These are phyloP conservation scores for Pomacea canaliculata DNA, from an alignment of 2,888 invertebrate species.

Conservation along the genomic window DNA sequence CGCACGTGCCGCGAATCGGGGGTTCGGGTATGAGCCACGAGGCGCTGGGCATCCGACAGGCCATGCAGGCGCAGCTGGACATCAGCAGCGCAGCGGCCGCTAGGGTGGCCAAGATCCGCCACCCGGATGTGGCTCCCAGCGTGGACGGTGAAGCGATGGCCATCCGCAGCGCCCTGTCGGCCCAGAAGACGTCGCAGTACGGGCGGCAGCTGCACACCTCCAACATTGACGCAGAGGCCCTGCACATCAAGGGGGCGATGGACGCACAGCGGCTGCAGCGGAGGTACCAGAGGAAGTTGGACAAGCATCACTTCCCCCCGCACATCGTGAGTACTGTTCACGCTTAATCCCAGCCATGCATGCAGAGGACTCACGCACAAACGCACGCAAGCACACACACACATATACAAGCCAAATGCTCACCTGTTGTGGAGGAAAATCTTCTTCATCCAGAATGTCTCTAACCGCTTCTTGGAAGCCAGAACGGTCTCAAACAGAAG, in stretches of 20 bases:
- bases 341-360: not conserved
- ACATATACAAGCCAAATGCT: not conserved
- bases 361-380: not conserved
- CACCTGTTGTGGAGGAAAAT: no score
- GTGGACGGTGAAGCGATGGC: constrained; percentile 75
- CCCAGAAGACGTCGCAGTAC: constrained; percentile 48
- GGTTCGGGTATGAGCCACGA: constrained; percentile 72
- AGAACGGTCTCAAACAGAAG: no score
- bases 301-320: constrained; percentile 66
- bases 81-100: constrained; percentile 30
- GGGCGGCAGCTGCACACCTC: constrained; percentile 44
- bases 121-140: constrained; percentile 36
- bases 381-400: not conserved
- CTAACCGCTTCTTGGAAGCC: no score
- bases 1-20: constrained; percentile 60
- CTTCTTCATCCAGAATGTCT: no score
- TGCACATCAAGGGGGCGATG: constrained; percentile 75
- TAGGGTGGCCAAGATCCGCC: constrained; percentile 23
- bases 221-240: constrained; percentile 83
- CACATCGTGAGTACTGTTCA: constrained; percentile 59
- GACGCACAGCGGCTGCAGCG: constrained; percentile 62
- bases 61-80: constrained; percentile 56
- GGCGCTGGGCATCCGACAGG: constrained; percentile 73
- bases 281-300: constrained; percentile 50
- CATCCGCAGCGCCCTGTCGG: constrained; percentile 69